Base-by-base conservation (phyloP, 2,888 invertebrate species). In the Phalera bucephala region DNA sequence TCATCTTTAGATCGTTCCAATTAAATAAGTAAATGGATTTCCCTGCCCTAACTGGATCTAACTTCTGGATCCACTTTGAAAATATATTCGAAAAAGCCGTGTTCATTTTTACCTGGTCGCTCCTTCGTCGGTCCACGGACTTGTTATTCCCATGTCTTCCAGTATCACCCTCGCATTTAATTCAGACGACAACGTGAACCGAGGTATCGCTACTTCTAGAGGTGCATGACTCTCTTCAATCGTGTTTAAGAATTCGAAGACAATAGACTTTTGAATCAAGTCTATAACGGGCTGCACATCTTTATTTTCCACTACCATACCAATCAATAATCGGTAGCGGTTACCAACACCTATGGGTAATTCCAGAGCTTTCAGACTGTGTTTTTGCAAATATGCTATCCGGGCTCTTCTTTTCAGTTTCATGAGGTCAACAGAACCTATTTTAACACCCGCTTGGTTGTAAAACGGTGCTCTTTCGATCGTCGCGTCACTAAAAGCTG, bases 161-260 rank as follows among this genome's bases (percentile, higher is more conserved):
- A 72, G 33, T 1, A 53, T 28, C 0, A 33, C 39, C 13, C 46
- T 57, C 2, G 44, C 42, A 25, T 73, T 58, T 17, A 58, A 52
- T 29, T 65, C 66, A 0, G 64, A 53, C 0, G 52, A 43, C 28
- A 72, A 19, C 1, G 30, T 23, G 10, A 72, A 54, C 33, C 44
- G 59, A 1, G 74, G 74, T 7, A 74, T 45, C 1, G 55, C 60
- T 1, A 74, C 37, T 2, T 69, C 62, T 1, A 74, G 33, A 0
- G 73, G 66, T 4, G 59, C 35, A 19, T 44, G 10, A 45, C 60
- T 72, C 36, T 50, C 42, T 15, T 54, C 36, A 20, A 70, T 33
- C 14, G 38, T 33, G 6, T 52, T 51, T 20, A 67, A 48, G 13
- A 58, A 47, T 10, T 68, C 60, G 9, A 52, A 13, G 10, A 66